Evolutionary conservation across 1,140 invertebrate species (phyloP), one percentile per base, ranked within the genome.

Genomic region (Lineus longissimus): DNA sequence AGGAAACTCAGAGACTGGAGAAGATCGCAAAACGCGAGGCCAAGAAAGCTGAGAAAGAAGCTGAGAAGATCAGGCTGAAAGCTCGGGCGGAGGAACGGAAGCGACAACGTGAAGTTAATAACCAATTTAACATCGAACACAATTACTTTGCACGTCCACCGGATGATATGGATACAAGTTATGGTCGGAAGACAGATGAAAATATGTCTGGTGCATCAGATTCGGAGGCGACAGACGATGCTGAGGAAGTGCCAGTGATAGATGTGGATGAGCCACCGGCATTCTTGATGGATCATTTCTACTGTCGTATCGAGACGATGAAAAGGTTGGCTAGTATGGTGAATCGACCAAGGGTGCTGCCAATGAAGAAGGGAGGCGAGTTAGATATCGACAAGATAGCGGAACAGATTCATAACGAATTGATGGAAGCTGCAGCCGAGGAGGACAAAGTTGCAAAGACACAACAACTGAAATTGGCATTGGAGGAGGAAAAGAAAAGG

Each of bases 21-120:
- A 36, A 36, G 33, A 36, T 36, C 4, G 33, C 33, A 36, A 36
- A 36, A 36, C 33, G 33, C 33, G 33, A 68, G 2, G 63, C 54
- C 31, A 64, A 59, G 19, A 60, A 69, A 23, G 56, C 63, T n/a
- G 68, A 70, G 43, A 63, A 23, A 15, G 61, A 67, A 45, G 51
- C 43, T 15, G 31, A 61, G 56, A 31, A 66, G 41, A 15, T 15
- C 33, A 36, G 33, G 15, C 15, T 36, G 33, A 36, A 36, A 36
- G 33, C 33, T 36, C 6, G 15, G 33, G 33, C 33, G 15, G 33
- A 36, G 15, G 33, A 36, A 36, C 4, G 33, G 33, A 36, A 36
- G 33, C 4, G 33, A 36, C 6, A 36, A 15, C 33, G 33, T 7
- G 33, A 36, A 36, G 33, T 36, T 36, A 36, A 4, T 36, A 4